Conservation (phyloP, 2,113 vertebrate genomes). For the Tachysurus vachellii region DNA sequence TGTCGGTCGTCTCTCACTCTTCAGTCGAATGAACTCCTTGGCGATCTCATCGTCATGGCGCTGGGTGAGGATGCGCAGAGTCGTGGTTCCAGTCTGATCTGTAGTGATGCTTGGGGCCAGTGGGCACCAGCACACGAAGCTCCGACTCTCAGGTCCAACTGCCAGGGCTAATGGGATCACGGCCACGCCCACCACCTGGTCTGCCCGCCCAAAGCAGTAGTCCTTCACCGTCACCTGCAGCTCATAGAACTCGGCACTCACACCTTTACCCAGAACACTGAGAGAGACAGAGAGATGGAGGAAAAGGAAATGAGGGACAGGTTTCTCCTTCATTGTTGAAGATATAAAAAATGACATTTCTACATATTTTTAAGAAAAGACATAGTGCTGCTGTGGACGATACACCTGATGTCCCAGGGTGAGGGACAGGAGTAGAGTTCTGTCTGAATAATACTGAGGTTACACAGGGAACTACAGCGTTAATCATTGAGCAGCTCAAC, state of each 20-base stretch:
- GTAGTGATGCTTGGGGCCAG: conserved; percentile 82
- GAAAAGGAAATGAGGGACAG: background rate
- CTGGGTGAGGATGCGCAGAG: conserved; percentile 92
- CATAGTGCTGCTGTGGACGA: background rate
- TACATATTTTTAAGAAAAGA: background rate
- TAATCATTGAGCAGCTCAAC: background rate
- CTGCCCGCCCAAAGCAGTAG: conserved; percentile 95
- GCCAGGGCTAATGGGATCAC: conserved; percentile 83
- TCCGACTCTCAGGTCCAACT: conserved; percentile 86
- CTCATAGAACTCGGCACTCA: conserved; percentile 87
- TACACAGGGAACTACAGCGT: background rate
- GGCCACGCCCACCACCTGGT: conserved; percentile 87
- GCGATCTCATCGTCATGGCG: conserved; percentile 92
- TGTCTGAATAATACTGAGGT: background rate
- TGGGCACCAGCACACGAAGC: conserved; percentile 95
- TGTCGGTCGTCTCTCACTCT: conserved; percentile 85
- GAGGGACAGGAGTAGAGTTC: background rate
- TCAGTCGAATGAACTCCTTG: conserved; percentile 92
- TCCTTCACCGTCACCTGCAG: conserved; percentile 94
- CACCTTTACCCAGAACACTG: conserved; percentile 88
- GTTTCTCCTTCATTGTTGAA: background rate
- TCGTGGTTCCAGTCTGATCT: conserved; percentile 90
- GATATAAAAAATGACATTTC: background rate
- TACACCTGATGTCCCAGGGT: background rate
- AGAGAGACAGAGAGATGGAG: background rate